Base-by-base conservation (phyloP, 1,140 invertebrate species). In the Bombus turneri region DNA sequence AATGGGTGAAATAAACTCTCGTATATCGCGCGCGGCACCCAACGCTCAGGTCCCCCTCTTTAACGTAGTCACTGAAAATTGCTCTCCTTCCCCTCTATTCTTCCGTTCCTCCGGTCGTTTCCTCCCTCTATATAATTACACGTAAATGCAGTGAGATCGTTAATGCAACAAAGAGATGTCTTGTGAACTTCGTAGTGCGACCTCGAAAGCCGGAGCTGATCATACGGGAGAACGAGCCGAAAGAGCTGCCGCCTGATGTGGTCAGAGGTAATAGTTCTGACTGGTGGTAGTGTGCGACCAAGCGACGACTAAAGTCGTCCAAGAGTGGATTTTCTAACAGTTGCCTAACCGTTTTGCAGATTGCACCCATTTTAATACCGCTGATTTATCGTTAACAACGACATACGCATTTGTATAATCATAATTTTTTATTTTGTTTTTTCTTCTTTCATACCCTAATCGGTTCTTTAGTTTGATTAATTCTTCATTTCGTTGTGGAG, bases 151-250 rank as follows among this genome's bases (percentile, higher is more conserved):
- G 69, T 83, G 69, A 79, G 81, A 90, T 87, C 82, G 89, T 90
- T 91, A 90, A 91, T 91, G 76, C 85, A 87, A 91, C 87, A 90
- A 88, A 90, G 89, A 90, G 76, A 85, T 87, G 87, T 90, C 89
- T 91, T 92, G 81, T 90, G 86, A 88, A 93, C 91, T 95, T 93
- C 95, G 62, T 94, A 96, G 96, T 96, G 80, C 96, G 95, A 92
- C 96, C 97, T 71, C 96, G 97, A 93, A 98, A 98, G 94, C 97
- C 97, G 86, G 98, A 98, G 95, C 96, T 98, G 95, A 99, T 99
- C 91, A 98, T 99, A 92, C 97, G 98, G 90, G 98, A 99, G 96
- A 98, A 97, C 95, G 96, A 98, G 94, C 98, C 98, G 18, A 95
- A 97, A 88, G 98, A 98, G 93, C 95, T 99, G 91, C 98, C 98